Percentiles rank a stretch among this genome's conserved stretches.
phyloP scores from a whole-genome alignment of 2,797 vertebrate species.

The Premnoplex brunnescens region DNA sequence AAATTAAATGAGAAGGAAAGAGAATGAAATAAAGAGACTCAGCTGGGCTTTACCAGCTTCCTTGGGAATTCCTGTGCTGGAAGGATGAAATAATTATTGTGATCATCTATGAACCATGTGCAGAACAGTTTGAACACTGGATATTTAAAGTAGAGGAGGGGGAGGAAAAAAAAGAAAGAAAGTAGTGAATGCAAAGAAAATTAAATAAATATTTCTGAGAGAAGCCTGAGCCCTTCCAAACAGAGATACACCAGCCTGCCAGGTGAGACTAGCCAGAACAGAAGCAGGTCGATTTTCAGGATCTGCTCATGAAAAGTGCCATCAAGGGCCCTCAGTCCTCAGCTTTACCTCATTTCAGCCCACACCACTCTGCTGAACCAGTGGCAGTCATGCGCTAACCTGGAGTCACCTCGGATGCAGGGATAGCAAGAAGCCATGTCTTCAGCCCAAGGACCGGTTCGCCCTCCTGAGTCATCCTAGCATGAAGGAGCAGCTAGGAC shows the following conservation, averaged over 20 bases:
- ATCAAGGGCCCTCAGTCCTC: background rate
- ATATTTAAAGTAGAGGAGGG: background rate
- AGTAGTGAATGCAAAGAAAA: background rate
- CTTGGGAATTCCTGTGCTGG: background rate
- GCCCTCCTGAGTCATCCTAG: conserved; percentile 27
- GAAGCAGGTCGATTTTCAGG: background rate
- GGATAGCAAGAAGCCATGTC: conserved; percentile 70
- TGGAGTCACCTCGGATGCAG: conserved; percentile 66
- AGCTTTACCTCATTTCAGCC: background rate
- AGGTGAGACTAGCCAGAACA: background rate
- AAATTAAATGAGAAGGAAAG: background rate
- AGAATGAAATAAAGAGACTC: background rate
- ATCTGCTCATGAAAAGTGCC: background rate
- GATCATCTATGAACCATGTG: background rate
- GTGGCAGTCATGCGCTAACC: conserved; percentile 2
- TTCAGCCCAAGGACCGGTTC: background rate
- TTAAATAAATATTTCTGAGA: background rate
- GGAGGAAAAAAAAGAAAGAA: background rate
- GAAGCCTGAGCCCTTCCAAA: background rate
- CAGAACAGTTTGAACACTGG: background rate
- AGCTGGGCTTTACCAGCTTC: background rate
- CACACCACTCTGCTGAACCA: rapidly evolving
- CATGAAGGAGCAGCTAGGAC: background rate
- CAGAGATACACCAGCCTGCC: background rate
- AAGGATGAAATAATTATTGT: background rate